phyloP scores from a whole-genome alignment of 2,797 vertebrate species.

The Girardinus metallicus region DNA sequence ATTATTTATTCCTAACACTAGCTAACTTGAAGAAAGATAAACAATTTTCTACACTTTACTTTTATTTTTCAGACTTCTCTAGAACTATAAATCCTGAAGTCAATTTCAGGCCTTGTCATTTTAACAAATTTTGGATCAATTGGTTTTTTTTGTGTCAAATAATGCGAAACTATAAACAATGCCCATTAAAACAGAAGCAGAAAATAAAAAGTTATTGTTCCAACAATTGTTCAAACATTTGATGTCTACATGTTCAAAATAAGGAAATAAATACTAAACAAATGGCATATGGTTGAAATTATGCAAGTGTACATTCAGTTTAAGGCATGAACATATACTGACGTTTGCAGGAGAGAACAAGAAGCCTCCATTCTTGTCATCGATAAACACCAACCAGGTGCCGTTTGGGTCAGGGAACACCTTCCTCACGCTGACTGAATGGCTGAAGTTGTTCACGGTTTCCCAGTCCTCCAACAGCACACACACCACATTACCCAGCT shows the following conservation, averaged over 20 bases:
- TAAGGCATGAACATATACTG: constrained; percentile 33
- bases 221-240: not conserved
- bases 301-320: not conserved
- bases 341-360: constrained; percentile 89
- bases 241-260: not conserved
- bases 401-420: constrained; percentile 92
- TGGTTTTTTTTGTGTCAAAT: not conserved
- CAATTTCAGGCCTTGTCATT: not conserved
- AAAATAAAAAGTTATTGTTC: not conserved
- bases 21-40: not conserved
- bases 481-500: constrained; percentile 90
- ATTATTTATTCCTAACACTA: too few species aligned
- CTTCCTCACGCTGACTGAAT: constrained; percentile 90
- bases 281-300: not conserved
- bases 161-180: not conserved
- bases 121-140: not conserved
- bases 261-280: not conserved
- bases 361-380: constrained; percentile 94
- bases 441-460: constrained; percentile 89
- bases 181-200: not conserved
- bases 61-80: not conserved
- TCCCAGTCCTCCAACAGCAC: constrained; percentile 96
- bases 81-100: not conserved
- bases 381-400: constrained; percentile 90
- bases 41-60: not conserved